Percentiles rank a stretch among this genome's conserved stretches.
Evolutionary conservation across 2,797 vertebrate species (phyloP).

Genomic region (Muscicapa comitata): DNA sequence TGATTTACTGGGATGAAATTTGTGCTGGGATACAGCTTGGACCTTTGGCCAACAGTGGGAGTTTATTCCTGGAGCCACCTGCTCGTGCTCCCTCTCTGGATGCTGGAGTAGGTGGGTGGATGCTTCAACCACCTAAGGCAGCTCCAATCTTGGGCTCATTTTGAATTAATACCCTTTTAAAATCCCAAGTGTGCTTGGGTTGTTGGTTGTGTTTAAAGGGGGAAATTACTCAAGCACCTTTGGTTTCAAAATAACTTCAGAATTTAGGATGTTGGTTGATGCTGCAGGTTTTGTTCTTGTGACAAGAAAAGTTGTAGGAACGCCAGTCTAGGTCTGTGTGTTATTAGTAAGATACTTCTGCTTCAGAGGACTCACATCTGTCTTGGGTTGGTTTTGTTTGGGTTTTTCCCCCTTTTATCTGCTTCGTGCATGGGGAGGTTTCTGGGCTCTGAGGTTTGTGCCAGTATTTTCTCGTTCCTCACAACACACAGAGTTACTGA

Average conservation of each 20-base stretch:
- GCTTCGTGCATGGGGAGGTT: background rate
- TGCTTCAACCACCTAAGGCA: background rate
- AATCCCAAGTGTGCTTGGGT: fast-evolving
- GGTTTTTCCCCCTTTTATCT: background rate
- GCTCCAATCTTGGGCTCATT: background rate
- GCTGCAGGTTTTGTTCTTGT: background rate
- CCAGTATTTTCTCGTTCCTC: background rate
- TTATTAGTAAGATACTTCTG: background rate
- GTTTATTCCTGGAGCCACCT: background rate
- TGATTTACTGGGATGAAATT: background rate
- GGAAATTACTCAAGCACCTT: background rate
- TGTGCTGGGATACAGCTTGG: background rate
- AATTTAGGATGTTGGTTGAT: background rate
- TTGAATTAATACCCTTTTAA: background rate
- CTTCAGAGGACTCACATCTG: background rate
- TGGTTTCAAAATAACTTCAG: background rate
- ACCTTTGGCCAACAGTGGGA: fast-evolving
- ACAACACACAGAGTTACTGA: background rate
- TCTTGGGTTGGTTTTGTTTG: background rate
- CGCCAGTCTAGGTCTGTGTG: background rate
- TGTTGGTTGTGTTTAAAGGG: background rate
- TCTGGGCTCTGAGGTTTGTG: background rate
- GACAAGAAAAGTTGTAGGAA: fast-evolving
- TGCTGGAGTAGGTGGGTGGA: background rate
- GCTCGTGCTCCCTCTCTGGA: fast-evolving